These are phyloP conservation scores for Kryptolebias ocellatus DNA, from an alignment of 2,797 vertebrate genomes.

Conservation along the genomic window DNA sequence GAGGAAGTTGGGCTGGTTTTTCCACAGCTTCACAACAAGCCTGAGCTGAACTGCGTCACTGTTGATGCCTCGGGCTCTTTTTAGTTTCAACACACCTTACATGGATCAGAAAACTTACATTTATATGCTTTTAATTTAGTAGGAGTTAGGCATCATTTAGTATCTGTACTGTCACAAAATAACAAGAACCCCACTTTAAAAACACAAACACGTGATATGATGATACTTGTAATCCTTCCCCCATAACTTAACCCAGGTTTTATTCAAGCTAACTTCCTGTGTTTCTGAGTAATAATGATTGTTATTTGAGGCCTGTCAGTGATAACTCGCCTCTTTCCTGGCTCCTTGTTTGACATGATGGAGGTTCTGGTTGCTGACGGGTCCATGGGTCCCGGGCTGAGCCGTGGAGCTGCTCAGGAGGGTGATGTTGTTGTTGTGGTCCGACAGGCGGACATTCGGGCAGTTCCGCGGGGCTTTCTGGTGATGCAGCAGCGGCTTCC, in stretches of 20 bases:
- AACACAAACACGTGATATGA: too few species aligned
- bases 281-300: neutral
- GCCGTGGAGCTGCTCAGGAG: conserved; percentile 12
- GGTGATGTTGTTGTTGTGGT: conserved; percentile 57
- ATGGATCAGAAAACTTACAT: too few species aligned
- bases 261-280: neutral
- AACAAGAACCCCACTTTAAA: too few species aligned
- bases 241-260: too few species aligned
- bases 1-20: conserved; percentile 2
- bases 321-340: conserved; percentile 53
- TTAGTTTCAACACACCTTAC: neutral
- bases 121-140: too few species aligned
- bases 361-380: conserved; percentile 11
- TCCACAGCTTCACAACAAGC: neutral
- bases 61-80: neutral
- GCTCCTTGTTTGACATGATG: conserved; percentile 49
- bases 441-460: conserved; percentile 30
- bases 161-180: too few species aligned
- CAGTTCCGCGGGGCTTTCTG: conserved; percentile 43
- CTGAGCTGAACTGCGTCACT: neutral
- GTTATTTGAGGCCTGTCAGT: neutral
- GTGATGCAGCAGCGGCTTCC: conserved; percentile 41
- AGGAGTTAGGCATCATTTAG: too few species aligned
- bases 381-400: conserved; percentile 20
- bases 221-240: too few species aligned